These are phyloP conservation scores for Brachionus paranguensis DNA, from an alignment of 1,140 invertebrate species.

Conservation along the genomic window DNA sequence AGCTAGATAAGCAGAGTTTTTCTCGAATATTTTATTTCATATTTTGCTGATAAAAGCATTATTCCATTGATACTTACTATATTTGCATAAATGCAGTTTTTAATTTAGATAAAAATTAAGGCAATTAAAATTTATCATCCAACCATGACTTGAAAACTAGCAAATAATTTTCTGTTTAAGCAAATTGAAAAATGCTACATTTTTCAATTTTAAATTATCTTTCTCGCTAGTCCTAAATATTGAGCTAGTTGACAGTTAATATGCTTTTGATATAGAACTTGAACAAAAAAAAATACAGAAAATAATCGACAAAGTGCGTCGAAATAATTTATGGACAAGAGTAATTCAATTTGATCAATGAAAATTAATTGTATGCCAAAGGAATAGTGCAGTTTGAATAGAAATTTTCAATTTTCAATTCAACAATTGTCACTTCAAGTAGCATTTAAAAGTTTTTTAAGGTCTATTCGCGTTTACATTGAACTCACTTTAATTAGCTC, in stretches of 20 bases:
- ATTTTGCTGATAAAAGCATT: neutral
- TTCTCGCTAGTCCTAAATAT: neutral
- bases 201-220: neutral
- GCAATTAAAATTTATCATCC: neutral
- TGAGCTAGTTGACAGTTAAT: neutral
- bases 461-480: neutral
- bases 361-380: neutral
- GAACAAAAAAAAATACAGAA: neutral
- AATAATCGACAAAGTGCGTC: neutral
- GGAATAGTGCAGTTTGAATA: neutral
- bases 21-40: neutral
- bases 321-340: neutral
- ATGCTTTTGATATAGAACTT: neutral
- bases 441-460: neutral
- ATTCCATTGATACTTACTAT: neutral
- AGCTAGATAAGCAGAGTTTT: neutral
- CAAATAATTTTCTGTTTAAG: neutral
- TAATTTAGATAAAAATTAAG: neutral
- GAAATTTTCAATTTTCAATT: neutral
- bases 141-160: neutral
- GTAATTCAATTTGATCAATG: conserved; percentile 1
- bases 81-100: neutral
- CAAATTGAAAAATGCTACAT: neutral
- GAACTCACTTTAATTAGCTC: neutral
- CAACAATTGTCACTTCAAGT: neutral